Base-by-base conservation (phyloP, 1,140 invertebrate species). In the Helicoverpa zea region DNA sequence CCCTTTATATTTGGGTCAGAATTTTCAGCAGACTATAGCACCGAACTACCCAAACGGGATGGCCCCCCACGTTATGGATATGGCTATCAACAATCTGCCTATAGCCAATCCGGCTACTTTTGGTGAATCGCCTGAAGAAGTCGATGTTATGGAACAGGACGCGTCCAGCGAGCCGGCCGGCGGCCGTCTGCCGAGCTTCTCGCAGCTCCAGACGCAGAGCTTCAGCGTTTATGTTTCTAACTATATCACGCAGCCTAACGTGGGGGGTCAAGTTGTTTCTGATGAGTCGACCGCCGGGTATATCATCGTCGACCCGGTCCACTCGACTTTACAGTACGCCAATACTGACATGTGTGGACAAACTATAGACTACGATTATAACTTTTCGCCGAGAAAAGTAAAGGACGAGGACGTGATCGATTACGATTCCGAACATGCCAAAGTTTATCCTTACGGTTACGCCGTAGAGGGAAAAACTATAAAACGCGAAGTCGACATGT, bases 61-160 rank as follows among this genome's bases (percentile, higher is more conserved):
- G 96, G 96, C 97, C 97, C 97, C 97, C 97, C 97, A 97, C 97
- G 97, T 97, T 97, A 97, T 96, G 96, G 96, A 96, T 96, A 96
- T 95, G 94, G 96, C 95, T 97, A 96, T 96, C 96, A 97, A 94
- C 96, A 97, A 94, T 95, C 96, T 95, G 91, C 96, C 89, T 96
- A 95, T 94, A 95, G 95, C 95, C 95, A 95, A 87, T 96, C 95
- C 94, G 96, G 97, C 92, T 97, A 96, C 96, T 97, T 97, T 96
- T 97, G 97, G 97, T 96, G 96, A 96, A 93, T 89, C 88, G 93
- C 88, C 92, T 18, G 92, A 95, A 91, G 90, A 89, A 76, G 94
- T 91, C 88, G 92, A 92, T 47, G 90, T 94, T 85, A 92, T 95
- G 85, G 90, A 95, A 87, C 89, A 93, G 61, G 91, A 95, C 89